Conservation (phyloP, 2,888 invertebrate species). For the Trissoscelio sp. region DNA sequence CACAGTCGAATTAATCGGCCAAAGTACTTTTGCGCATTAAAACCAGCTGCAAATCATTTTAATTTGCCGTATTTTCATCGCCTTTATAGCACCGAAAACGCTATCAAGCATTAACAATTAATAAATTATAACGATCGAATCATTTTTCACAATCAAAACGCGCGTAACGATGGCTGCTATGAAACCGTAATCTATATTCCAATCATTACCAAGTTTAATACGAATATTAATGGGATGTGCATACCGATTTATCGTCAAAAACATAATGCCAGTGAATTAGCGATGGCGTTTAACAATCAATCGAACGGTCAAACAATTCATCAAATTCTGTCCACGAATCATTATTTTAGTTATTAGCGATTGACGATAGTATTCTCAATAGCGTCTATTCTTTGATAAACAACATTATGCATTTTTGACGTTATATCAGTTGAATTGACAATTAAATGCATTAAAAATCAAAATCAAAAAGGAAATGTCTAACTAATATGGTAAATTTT, state of each 20-base stretch:
- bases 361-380: not conserved
- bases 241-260: slow-evolving; percentile 28
- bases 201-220: slow-evolving; percentile 2
- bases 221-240: slow-evolving; percentile 19
- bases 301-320: slow-evolving; percentile 16
- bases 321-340: not conserved
- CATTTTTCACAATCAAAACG: slow-evolving; percentile 1
- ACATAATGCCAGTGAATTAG: slow-evolving; percentile 15
- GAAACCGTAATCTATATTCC: slow-evolving; percentile 22
- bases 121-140: not conserved
- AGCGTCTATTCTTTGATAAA: too few relatives aligned
- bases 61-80: not conserved
- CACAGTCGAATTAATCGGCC: not conserved
- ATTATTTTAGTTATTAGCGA: slow-evolving; percentile 2
- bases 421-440: too few relatives aligned
- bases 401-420: too few relatives aligned
- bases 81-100: not conserved
- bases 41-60: not conserved
- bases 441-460: too few relatives aligned
- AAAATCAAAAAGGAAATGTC: too few relatives aligned
- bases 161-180: not conserved
- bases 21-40: not conserved
- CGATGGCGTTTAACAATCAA: slow-evolving; percentile 8
- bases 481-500: too few relatives aligned
- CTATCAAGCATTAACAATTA: not conserved